These are phyloP conservation scores for Ivindomyrus marchei DNA, from an alignment of 2,113 vertebrate genomes.

Conservation along the genomic window DNA sequence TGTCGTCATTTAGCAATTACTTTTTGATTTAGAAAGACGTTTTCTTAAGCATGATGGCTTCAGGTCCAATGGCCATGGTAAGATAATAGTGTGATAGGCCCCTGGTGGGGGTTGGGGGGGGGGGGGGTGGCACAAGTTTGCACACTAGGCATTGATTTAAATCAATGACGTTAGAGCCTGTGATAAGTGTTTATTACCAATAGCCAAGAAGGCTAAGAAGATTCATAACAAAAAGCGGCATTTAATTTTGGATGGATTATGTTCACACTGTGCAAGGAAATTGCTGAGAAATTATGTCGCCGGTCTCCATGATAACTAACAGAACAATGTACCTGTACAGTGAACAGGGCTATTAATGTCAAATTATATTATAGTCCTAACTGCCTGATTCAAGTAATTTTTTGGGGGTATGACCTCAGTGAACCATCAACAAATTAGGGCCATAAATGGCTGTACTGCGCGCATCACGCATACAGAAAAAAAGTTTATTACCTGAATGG, in stretches of 20 bases:
- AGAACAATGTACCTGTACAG: neutral
- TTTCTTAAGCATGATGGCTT: neutral
- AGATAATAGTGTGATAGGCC: neutral
- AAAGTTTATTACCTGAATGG: neutral
- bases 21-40: constrained; percentile 20
- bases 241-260: constrained; percentile 10
- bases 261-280: neutral
- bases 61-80: neutral
- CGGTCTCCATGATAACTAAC: neutral
- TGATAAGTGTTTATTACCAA: constrained; percentile 10
- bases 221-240: neutral
- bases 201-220: neutral
- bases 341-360: neutral
- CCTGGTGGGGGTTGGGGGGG: neutral
- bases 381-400: neutral
- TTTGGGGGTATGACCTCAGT: neutral
- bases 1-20: constrained; percentile 21
- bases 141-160: neutral
- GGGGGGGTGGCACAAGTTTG: neutral
- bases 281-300: neutral
- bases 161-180: neutral
- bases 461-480: neutral
- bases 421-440: neutral
- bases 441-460: neutral
- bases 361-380: neutral